Evolutionary conservation across 1,140 invertebrate species (phyloP), one percentile per base, ranked within the genome.

Genomic region (Cardiocondyla obscurior): DNA sequence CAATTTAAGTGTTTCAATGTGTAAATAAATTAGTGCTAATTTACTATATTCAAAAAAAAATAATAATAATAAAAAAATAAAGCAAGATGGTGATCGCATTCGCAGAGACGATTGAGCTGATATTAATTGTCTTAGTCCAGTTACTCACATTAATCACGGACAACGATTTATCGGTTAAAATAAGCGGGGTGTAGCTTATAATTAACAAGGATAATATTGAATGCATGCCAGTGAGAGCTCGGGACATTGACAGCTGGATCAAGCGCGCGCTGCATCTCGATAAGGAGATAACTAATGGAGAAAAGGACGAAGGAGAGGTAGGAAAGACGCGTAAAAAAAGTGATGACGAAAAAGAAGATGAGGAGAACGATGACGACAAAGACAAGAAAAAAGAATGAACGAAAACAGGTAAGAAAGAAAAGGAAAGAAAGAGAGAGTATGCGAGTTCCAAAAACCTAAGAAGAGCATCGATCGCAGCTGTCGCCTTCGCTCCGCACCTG

Each of bases 381-480:
- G 36, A 74, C 0, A 8, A 62, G 57, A 84, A 70, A 51, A 49
- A 73, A 58, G 69, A 60, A 60, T 30, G 14, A 46, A 4, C n/a
- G 16, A 46, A 46, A 16, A 12, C 14, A 12, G 49, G 60, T 14
- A 10, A 19, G 12, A 65, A 22, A 62, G 28, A 22, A 14, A 19
- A 3, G 55, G 67, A 70, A 62, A 57, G 51, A 81, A 46, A 67
- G 46, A 64, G 42, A 33, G 53, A 28, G 55, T 30, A 64, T 64
- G 85, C 60, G 81, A 91, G 88, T 88, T 92, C 88, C 88, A 89
- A 91, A 93, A 92, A 92, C 90, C 90, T 90, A 89, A 89, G 90
- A 92, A 90, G 88, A 92, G 87, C 89, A 92, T 92, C 90, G 92
- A 92, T 92, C 91, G 91, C 93, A 94, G 93, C 93, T 93, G 93